Evolutionary conservation across 2,797 vertebrate species (phyloP).

Genomic region (Hydrophis major): DNA sequence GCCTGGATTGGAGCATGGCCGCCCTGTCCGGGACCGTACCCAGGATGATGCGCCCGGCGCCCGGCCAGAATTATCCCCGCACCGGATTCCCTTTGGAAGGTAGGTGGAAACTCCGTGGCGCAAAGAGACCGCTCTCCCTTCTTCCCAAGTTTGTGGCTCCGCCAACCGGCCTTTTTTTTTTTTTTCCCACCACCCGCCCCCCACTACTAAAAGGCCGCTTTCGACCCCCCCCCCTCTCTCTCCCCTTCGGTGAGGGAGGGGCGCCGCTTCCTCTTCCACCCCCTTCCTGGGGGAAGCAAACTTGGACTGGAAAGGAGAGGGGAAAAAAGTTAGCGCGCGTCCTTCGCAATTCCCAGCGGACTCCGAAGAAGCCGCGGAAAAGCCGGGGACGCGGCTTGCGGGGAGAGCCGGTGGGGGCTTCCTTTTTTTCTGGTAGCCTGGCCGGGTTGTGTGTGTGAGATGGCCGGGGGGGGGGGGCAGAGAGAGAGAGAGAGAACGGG

Average conservation of each 20-base stretch:
- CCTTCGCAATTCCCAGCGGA: neutral
- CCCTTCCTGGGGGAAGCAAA: neutral
- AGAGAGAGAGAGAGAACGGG: too few species aligned
- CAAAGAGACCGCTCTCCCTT: too few species aligned
- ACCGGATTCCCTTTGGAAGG: conserved; percentile 93
- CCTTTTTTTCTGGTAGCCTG: too few species aligned
- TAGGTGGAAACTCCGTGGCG: conserved; percentile 71
- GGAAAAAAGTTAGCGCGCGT: neutral
- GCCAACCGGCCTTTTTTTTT: too few species aligned
- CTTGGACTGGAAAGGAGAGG: neutral
- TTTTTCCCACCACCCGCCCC: too few species aligned
- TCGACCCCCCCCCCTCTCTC: too few species aligned
- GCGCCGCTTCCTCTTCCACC: neutral
- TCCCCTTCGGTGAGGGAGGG: neutral
- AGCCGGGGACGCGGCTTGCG: too few species aligned
- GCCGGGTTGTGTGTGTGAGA: too few species aligned
- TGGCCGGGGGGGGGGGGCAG: fast-evolving
- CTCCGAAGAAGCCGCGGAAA: neutral
- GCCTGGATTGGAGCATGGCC: conserved; percentile 73
- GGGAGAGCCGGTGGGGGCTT: neutral
- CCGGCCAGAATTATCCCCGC: conserved; percentile 91
- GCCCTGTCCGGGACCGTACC: conserved; percentile 85
- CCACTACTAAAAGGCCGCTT: too few species aligned
- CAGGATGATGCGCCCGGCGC: conserved; percentile 90
- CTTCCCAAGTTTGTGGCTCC: neutral